Evolutionary conservation across 2,113 vertebrate genomes (phyloP).

Genomic region (Rallus limicola): DNA sequence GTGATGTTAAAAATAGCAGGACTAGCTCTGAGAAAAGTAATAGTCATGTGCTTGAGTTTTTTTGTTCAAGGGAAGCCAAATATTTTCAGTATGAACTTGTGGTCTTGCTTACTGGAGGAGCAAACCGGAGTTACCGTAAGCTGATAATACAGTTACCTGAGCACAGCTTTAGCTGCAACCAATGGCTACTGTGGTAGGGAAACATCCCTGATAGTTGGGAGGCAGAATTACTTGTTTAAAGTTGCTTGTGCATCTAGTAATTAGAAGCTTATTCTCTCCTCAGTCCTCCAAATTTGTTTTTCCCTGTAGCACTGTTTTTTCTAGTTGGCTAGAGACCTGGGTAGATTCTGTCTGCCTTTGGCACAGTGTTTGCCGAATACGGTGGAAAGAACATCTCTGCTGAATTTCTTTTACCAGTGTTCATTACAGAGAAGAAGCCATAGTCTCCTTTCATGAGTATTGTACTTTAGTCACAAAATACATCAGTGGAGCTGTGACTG

Average conservation of each 20-base stretch:
- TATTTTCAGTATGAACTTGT: neutral
- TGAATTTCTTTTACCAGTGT: neutral
- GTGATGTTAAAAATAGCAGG: neutral
- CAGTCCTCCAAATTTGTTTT: neutral
- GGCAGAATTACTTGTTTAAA: neutral
- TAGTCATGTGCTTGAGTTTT: neutral
- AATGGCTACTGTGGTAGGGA: neutral
- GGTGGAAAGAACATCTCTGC: neutral
- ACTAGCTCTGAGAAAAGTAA: neutral
- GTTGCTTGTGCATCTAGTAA: neutral
- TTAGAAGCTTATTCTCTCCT: neutral
- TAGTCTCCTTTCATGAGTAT: neutral
- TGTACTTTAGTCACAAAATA: neutral
- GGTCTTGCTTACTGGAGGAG: neutral
- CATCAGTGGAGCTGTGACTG: neutral
- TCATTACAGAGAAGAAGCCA: neutral
- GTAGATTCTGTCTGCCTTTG: neutral
- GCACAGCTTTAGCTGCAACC: neutral
- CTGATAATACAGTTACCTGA: neutral
- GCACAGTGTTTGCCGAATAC: neutral
- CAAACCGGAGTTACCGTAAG: neutral
- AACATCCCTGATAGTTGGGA: neutral
- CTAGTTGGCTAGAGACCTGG: neutral
- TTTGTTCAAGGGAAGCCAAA: neutral
- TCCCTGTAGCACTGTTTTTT: neutral